A percentile compares a stretch with the other conserved stretches of the same genome.
Evolutionary conservation across 2,797 vertebrate species (phyloP).

Genomic region (Peromyscus attwateri): DNA sequence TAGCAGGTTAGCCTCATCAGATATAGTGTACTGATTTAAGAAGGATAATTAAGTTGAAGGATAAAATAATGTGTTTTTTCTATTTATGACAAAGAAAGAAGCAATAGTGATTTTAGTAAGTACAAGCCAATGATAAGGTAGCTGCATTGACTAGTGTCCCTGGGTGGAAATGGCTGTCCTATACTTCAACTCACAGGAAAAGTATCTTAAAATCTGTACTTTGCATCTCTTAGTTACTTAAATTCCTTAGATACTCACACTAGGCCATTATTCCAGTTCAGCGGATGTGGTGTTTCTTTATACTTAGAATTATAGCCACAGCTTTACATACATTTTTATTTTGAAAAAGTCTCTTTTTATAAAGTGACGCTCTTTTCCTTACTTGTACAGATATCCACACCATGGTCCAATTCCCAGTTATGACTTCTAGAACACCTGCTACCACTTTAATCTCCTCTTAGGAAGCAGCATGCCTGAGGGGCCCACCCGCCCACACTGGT

Average conservation of each 20-base stretch:
- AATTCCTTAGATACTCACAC: constrained; percentile 13
- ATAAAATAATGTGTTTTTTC: constrained; percentile 15
- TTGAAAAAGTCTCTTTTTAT: neutral
- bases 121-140: neutral
- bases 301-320: neutral
- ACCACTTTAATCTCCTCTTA: neutral
- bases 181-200: neutral
- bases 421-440: neutral
- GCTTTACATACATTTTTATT: neutral
- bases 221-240: neutral
- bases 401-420: neutral
- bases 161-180: neutral
- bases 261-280: neutral
- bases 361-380: neutral
- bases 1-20: neutral
- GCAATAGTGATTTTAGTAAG: neutral
- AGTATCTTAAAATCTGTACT: neutral
- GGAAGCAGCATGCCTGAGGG: neutral
- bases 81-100: neutral
- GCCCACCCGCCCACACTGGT: neutral
- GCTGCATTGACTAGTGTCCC: neutral
- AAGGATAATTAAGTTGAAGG: constrained; percentile 44
- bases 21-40: constrained; percentile 16
- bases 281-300: neutral
- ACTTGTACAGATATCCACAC: neutral